These are phyloP conservation scores for human (Homo sapiens) DNA, from an alignment of 2,113 vertebrate species.

Conservation along the genomic window GRCh38 chr7:50662501-50663000, in stretches of 20 bases:
- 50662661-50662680: background rate
- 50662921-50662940: background rate
- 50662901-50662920: background rate
- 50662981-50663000: fast-evolving
- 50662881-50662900: background rate
- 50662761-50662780: background rate
- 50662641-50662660: too few species aligned
- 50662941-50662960: background rate
- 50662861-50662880: background rate
- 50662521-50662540: background rate
- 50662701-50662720: background rate
- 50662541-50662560: background rate
- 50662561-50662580: too few species aligned
- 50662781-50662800: background rate
- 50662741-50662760: background rate
- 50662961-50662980: too few species aligned
- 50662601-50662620: background rate
- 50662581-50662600: background rate
- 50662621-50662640: background rate
- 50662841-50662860: background rate
- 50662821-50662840: fast-evolving
- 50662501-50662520: background rate
- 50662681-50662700: background rate
- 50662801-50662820: too few species aligned
- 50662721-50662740: background rate